phyloP scores from a whole-genome alignment of 2,797 vertebrate genomes.

The Smutsia temminckii region DNA sequence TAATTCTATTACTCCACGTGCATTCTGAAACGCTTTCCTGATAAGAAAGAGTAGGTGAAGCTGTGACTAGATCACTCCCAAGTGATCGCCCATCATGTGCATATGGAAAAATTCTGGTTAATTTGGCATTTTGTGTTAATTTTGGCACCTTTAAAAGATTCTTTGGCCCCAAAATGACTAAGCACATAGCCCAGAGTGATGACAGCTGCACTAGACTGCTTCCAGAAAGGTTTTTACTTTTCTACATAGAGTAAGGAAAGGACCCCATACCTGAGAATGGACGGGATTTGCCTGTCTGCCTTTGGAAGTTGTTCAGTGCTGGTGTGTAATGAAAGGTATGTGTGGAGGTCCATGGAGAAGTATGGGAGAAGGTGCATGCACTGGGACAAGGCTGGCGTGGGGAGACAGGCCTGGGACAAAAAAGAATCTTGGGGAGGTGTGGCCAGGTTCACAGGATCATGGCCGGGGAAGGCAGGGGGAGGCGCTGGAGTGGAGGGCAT shows the following conservation, averaged over 20 bases:
- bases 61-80: not conserved
- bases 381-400: not conserved
- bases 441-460: not conserved
- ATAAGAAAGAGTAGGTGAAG: not conserved
- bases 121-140: not conserved
- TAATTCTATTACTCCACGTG: not conserved
- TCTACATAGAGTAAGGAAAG: not conserved
- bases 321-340: not conserved
- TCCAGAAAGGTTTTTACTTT: constrained; percentile 2
- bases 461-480: not conserved
- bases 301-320: not conserved
- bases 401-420: not conserved
- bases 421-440: not conserved
- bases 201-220: not conserved
- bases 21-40: not conserved
- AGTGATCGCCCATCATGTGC: not conserved
- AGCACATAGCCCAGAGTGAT: not conserved
- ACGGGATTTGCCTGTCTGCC: not conserved
- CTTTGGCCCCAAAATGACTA: not conserved
- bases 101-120: not conserved
- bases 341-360: not conserved
- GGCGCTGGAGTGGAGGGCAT: not conserved
- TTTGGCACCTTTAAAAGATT: constrained; percentile 1
- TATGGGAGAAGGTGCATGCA: not conserved
- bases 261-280: not conserved